A percentile compares a stretch with the other conserved stretches of the same genome.
Evolutionary conservation across 2,888 invertebrate species (phyloP).

Genomic region (Orthonevra nobilis): DNA sequence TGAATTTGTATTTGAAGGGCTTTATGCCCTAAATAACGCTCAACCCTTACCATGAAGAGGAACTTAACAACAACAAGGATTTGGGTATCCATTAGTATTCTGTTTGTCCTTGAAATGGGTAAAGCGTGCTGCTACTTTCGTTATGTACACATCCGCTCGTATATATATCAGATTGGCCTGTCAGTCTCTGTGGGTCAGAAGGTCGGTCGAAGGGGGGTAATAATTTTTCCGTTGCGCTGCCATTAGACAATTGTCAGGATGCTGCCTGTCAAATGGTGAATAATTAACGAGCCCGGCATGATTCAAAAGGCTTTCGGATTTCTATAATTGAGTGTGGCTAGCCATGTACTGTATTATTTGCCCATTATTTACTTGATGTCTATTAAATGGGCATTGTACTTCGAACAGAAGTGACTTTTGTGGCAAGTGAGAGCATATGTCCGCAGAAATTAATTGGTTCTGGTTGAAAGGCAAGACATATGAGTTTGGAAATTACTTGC

Average conservation of each 20-base stretch:
- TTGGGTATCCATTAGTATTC: constrained; percentile 24
- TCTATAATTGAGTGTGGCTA: constrained; percentile 57
- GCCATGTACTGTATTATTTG: constrained; percentile 43
- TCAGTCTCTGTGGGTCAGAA: neutral
- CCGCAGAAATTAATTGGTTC: constrained; percentile 23
- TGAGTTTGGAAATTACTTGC: constrained; percentile 14
- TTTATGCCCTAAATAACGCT: constrained; percentile 16
- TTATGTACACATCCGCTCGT: neutral
- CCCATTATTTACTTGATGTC: constrained; percentile 21
- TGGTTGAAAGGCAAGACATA: constrained; percentile 1
- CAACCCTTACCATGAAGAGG: no score
- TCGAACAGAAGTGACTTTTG: neutral
- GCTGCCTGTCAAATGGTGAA: constrained; percentile 43
- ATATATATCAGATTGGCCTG: no score
- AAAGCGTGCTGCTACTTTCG: neutral
- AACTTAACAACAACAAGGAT: neutral
- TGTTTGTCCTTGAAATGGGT: constrained; percentile 14
- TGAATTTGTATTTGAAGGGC: constrained; percentile 56
- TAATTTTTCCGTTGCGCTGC: constrained; percentile 4
- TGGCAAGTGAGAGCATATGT: constrained; percentile 9
- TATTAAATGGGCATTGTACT: constrained; percentile 23
- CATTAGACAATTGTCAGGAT: constrained; percentile 38
- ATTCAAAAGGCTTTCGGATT: constrained; percentile 44
- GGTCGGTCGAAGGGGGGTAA: neutral
- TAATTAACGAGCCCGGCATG: constrained; percentile 43